Evolutionary conservation across 2,888 invertebrate species (phyloP).

Genomic region (Meghimatium bilineatum): DNA sequence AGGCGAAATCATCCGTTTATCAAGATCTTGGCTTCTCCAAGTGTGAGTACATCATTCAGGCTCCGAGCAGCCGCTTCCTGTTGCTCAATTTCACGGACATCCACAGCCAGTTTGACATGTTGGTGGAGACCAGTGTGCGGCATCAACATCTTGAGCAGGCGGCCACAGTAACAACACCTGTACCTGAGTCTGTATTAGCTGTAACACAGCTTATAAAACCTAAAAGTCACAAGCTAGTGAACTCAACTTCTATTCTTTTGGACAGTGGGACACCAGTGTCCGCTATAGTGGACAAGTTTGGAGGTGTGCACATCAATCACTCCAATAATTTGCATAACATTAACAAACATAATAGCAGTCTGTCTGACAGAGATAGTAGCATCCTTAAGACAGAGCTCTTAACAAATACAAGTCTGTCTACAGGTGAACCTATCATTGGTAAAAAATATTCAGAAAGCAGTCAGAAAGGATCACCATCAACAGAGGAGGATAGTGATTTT

Average conservation of each 20-base stretch:
- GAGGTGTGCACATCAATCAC: background rate
- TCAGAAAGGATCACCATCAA: too few species aligned
- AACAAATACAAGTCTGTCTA: background rate
- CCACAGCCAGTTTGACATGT: constrained; percentile 31
- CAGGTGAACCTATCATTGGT: background rate
- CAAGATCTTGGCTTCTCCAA: constrained; percentile 45
- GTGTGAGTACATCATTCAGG: constrained; percentile 49
- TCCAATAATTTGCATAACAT: background rate
- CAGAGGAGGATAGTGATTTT: too few species aligned
- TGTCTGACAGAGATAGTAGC: background rate
- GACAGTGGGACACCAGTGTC: background rate
- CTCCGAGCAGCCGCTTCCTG: constrained; percentile 37
- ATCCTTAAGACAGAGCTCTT: background rate
- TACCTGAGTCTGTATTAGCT: background rate
- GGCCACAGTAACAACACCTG: background rate
- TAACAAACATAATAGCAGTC: background rate
- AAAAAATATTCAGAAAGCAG: background rate
- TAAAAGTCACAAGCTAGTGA: background rate
- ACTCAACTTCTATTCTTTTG: background rate
- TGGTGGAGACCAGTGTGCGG: constrained; percentile 16
- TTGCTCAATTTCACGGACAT: constrained; percentile 53
- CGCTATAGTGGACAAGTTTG: background rate
- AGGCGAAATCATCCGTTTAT: constrained; percentile 46
- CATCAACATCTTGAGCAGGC: constrained; percentile 10
- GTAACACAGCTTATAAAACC: background rate